Evolutionary conservation across 2,888 invertebrate species (phyloP).

Genomic region (Branchellion lobata): DNA sequence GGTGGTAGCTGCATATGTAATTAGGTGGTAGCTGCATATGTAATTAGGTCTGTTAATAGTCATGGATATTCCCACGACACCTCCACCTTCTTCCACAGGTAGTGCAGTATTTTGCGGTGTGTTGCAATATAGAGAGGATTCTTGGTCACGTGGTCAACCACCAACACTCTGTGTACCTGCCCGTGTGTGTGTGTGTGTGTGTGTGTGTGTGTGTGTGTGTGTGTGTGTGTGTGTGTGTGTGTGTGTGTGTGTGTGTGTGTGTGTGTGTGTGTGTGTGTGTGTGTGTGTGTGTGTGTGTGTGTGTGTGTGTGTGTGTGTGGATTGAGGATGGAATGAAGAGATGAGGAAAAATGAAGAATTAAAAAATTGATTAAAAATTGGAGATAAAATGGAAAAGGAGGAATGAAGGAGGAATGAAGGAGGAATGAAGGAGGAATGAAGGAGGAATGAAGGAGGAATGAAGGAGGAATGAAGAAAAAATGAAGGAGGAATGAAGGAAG

Average conservation of each 20-base stretch:
- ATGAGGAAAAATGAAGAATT: neutral
- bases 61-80: neutral
- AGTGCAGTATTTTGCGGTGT: slow-evolving; percentile 14
- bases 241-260: neutral
- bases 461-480: no score
- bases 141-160: slow-evolving; percentile 17
- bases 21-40: no score
- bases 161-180: slow-evolving; percentile 32
- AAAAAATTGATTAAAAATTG: neutral
- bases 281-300: neutral
- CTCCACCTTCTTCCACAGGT: slow-evolving; percentile 23
- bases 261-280: slow-evolving; percentile 13
- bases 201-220: neutral
- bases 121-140: slow-evolving; percentile 30
- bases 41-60: no score
- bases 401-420: no score
- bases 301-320: neutral
- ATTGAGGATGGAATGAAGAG: no score
- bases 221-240: neutral
- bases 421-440: no score
- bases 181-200: neutral
- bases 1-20: no score
- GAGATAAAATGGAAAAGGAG: no score
- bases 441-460: no score
- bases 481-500: no score